Evolutionary conservation across 2,888 invertebrate species (phyloP).

Genomic region (Synergus itoensis): DNA sequence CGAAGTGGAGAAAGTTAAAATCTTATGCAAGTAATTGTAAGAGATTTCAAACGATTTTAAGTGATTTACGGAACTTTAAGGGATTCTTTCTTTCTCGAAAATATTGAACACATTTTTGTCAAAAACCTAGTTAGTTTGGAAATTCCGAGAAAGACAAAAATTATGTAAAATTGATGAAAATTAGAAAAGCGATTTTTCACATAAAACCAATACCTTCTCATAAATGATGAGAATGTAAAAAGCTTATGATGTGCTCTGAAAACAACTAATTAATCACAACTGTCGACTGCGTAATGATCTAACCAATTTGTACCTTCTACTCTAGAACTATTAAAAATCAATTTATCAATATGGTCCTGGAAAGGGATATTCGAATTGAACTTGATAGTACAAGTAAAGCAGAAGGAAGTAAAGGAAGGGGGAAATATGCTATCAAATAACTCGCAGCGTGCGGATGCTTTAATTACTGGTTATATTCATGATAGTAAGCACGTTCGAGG

Average conservation of each 20-base stretch:
- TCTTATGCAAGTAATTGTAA: no score
- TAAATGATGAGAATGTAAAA: no score
- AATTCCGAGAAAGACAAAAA: no score
- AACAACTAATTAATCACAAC: not conserved
- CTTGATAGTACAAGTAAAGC: not conserved
- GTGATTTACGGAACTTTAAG: no score
- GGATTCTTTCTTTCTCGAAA: no score
- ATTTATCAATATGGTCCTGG: not conserved
- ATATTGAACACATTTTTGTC: no score
- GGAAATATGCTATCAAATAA: not conserved
- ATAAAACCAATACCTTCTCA: no score
- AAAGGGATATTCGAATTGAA: not conserved
- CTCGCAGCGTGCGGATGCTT: not conserved
- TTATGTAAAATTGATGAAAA: no score
- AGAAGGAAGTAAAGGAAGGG: not conserved
- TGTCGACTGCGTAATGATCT: not conserved
- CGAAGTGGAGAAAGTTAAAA: not conserved
- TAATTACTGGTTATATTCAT: slow-evolving; percentile 8
- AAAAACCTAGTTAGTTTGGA: no score
- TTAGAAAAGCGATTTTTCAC: no score
- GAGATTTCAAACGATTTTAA: no score
- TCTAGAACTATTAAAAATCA: not conserved
- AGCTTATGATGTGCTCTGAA: no score
- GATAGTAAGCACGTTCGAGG: not conserved
- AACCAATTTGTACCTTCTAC: not conserved